Percentiles rank a stretch among this genome's conserved stretches.
These are phyloP conservation scores for Ictalurus punctatus DNA, from an alignment of 2,113 vertebrate species.

Conservation along the genomic window DNA sequence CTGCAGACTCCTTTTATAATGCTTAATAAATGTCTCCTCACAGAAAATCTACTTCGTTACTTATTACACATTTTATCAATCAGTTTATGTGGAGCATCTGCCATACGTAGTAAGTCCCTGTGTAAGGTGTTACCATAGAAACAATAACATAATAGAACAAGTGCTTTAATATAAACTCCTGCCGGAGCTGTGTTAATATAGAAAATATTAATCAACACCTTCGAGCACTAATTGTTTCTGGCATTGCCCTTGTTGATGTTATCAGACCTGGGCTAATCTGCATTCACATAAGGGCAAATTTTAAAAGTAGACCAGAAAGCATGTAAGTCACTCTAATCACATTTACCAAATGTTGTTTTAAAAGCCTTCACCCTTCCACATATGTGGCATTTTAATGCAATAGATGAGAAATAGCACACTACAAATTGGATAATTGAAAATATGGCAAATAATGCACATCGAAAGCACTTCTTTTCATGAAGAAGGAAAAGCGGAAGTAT, in stretches of 20 bases:
- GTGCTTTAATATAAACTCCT: neutral
- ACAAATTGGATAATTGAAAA: conserved; percentile 24
- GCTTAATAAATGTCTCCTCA: neutral
- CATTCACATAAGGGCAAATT: neutral
- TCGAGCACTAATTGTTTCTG: neutral
- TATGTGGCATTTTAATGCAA: neutral
- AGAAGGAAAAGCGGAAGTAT: conserved; percentile 2
- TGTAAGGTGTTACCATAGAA: neutral
- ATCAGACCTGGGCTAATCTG: neutral
- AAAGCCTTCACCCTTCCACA: conserved; percentile 12
- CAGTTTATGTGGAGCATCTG: neutral
- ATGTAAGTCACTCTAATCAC: neutral
- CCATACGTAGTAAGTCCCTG: neutral
- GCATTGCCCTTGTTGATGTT: neutral
- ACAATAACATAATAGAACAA: neutral
- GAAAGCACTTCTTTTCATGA: conserved; percentile 7
- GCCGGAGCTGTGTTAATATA: neutral
- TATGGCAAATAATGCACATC: conserved; percentile 6
- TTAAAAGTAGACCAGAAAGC: neutral
- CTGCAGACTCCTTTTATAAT: neutral
- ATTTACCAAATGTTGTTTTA: neutral
- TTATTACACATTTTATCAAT: neutral
- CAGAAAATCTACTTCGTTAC: neutral
- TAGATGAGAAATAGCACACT: neutral
- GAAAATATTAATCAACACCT: neutral